Conservation (phyloP, 2,113 vertebrate genomes). For the Oxyura jamaicensis region DNA sequence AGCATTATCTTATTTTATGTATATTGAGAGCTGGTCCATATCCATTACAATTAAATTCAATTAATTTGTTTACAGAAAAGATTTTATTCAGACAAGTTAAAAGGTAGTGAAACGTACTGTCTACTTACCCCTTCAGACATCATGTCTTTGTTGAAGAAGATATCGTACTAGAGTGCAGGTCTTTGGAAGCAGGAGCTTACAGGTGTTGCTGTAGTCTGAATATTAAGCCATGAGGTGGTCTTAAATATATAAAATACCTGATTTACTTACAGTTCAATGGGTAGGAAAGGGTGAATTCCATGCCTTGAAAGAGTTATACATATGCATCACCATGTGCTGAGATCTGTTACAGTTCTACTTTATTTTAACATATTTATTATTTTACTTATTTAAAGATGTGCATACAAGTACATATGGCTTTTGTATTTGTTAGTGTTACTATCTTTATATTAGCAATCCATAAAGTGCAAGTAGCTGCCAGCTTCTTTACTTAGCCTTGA, state of each 20-base stretch:
- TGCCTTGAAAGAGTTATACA: background rate
- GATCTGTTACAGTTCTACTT: background rate
- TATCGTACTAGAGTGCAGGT: background rate
- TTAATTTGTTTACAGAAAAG: background rate
- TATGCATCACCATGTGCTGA: background rate
- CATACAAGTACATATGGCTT: background rate
- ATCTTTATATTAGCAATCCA: background rate
- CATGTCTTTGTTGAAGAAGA: background rate
- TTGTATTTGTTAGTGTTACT: background rate
- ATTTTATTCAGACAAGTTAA: background rate
- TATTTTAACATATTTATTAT: background rate
- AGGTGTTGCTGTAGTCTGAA: background rate
- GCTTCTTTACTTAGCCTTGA: background rate
- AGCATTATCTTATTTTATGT: background rate
- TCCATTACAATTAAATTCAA: background rate
- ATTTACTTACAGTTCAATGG: background rate
- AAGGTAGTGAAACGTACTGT: background rate
- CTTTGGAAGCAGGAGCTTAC: background rate
- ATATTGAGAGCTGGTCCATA: background rate
- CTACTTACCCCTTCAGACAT: background rate
- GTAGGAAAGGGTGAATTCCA: background rate
- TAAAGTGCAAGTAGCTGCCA: background rate
- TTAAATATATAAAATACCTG: background rate
- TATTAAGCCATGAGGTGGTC: background rate
- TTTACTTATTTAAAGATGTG: background rate